Evolutionary conservation across 1,140 invertebrate species (phyloP), one percentile per base, ranked within the genome.

Genomic region (Yoshiicerus persimilis): DNA sequence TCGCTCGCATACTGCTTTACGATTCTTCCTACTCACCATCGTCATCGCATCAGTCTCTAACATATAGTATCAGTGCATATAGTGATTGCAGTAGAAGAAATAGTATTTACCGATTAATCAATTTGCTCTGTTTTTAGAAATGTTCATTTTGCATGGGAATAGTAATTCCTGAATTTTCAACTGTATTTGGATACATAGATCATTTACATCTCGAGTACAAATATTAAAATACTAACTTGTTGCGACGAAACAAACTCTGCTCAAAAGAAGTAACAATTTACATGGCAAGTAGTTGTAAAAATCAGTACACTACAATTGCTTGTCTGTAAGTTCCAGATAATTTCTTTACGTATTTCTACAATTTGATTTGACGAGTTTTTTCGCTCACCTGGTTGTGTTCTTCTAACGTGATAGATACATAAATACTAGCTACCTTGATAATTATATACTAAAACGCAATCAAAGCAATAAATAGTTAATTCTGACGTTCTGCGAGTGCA

Each of bases 381-480:
- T 5, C 25, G 9, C 11, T 30, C 64, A 30, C 64, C 64, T 27
- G 25, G 16, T 70, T 70, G 66, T 70, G 66, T 80, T 80, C 11
- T 80, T 32, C 30, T 4, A 80, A 80, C 34, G 75, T 80, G 75
- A 80, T 80, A 77, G 20, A 23, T 80, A 36, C 16, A 16, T 34
- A 36, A 11, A n/a, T 64, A n/a, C n/a, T 11, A 64, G 39, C 64
- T 66, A 70, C 10, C 47, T 56, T 56, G 47, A 56, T 56, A 56
- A 56, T 56, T 70, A 70, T 70, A 70, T 13, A 34, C 2, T 38
- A 80, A 30, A 80, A 9, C 30, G 75, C 20, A 38, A 80, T 34
- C 75, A 80, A 80, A 34, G 75, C 75, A 80, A 80, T 80, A 80
- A 80, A 80, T 80, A 80, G 75, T 80, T 23, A 80, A 38, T 34